These are phyloP conservation scores for Asbolus verrucosus DNA, from an alignment of 1,140 invertebrate genomes.

Conservation along the genomic window DNA sequence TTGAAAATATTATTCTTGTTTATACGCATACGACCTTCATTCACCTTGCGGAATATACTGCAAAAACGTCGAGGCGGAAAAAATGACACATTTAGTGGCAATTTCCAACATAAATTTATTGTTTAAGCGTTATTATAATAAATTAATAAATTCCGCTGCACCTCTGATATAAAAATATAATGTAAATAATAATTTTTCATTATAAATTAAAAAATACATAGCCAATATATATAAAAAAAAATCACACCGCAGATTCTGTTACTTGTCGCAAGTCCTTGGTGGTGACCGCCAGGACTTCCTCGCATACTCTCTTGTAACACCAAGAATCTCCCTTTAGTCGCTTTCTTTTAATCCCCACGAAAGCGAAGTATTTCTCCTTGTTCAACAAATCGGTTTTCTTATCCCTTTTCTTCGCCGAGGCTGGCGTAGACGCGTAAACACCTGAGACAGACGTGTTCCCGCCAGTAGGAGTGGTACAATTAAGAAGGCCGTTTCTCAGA, in stretches of 20 bases:
- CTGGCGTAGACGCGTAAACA: constrained; percentile 9
- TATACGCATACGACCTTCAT: too few relatives aligned
- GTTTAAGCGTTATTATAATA: constrained; percentile 2
- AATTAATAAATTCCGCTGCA: constrained; percentile 9
- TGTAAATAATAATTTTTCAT: background rate
- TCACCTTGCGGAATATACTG: too few relatives aligned
- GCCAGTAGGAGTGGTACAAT: constrained; percentile 49
- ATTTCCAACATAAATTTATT: constrained; percentile 23
- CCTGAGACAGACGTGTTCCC: background rate
- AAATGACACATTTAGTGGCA: too few relatives aligned
- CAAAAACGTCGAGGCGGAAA: too few relatives aligned
- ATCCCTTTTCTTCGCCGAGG: constrained; percentile 14
- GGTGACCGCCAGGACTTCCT: constrained; percentile 79
- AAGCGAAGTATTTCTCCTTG: constrained; percentile 48
- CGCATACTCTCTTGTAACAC: constrained; percentile 89
- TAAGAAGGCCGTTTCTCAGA: constrained; percentile 52
- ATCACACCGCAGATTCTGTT: constrained; percentile 56
- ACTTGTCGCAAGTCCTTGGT: constrained; percentile 63
- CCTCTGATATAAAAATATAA: background rate
- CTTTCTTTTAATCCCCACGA: constrained; percentile 81
- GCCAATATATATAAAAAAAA: constrained; percentile 14
- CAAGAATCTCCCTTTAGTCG: constrained; percentile 86
- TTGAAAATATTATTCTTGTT: too few relatives aligned
- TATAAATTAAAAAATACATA: constrained; percentile 18
- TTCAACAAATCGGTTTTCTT: constrained; percentile 12